Evolutionary conservation across 1,140 invertebrate genomes (phyloP).

Genomic region (Eurosta solidaginis): DNA sequence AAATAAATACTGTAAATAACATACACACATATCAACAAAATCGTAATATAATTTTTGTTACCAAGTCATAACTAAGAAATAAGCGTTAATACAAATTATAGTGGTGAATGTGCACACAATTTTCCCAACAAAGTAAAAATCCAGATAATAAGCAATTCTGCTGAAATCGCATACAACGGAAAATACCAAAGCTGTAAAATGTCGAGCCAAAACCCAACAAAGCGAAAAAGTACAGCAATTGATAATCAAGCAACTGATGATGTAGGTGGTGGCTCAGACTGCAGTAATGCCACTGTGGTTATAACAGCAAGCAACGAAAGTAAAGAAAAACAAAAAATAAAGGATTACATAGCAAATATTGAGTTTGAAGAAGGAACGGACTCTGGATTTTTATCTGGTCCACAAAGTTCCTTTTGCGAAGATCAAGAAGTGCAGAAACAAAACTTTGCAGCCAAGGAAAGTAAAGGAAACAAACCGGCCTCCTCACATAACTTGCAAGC

Average conservation of each 20-base stretch:
- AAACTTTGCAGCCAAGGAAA: slow-evolving; percentile 29
- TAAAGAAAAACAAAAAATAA: slow-evolving; percentile 13
- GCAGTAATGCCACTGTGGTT: slow-evolving; percentile 39
- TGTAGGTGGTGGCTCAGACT: slow-evolving; percentile 39
- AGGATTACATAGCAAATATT: slow-evolving; percentile 32
- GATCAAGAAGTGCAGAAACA: slow-evolving; percentile 29
- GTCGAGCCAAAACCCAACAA: slow-evolving; percentile 53
- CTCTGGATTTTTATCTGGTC: slow-evolving; percentile 59
- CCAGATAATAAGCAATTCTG: not conserved
- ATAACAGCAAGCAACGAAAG: slow-evolving; percentile 35
- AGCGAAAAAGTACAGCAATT: slow-evolving; percentile 47
- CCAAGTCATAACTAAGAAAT: too few relatives aligned
- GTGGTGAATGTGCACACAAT: too few relatives aligned
- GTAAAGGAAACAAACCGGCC: slow-evolving; percentile 17
- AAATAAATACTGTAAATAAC: too few relatives aligned
- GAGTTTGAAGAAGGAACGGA: slow-evolving; percentile 57
- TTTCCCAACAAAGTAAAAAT: not conserved
- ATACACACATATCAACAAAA: too few relatives aligned
- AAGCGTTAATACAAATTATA: too few relatives aligned
- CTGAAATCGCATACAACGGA: not conserved
- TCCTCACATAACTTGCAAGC: not conserved
- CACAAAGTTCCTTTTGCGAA: slow-evolving; percentile 41
- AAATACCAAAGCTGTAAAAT: slow-evolving; percentile 38
- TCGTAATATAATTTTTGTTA: too few relatives aligned
- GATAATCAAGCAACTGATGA: slow-evolving; percentile 44